Percentiles rank a stretch among this genome's conserved stretches.
phyloP scores from a whole-genome alignment of 2,113 vertebrate species.

The Myotis brandtii region DNA sequence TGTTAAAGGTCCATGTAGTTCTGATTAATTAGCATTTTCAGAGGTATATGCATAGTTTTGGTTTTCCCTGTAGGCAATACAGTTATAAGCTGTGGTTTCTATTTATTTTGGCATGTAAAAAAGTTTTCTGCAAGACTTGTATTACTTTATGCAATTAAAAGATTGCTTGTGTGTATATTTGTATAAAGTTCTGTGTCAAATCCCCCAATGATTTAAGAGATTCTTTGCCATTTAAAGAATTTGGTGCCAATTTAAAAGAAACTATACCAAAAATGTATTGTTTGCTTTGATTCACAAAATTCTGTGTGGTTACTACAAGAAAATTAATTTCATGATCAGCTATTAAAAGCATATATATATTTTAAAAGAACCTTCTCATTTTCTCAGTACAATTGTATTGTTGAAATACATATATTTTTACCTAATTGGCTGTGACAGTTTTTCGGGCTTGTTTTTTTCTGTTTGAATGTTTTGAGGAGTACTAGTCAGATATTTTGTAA shows the following conservation, averaged over 20 bases:
- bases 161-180: neutral
- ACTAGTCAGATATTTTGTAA: too few relatives aligned
- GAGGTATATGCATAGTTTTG: neutral
- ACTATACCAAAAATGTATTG: neutral
- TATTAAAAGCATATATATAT: constrained; percentile 24
- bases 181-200: neutral
- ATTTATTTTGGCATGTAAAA: constrained; percentile 29
- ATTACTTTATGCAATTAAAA: neutral
- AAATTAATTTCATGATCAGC: neutral
- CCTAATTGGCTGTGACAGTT: too few relatives aligned
- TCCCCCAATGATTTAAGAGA: neutral
- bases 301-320: neutral
- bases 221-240: constrained; percentile 39
- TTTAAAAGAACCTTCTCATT: neutral
- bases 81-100: constrained; percentile 8
- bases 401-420: neutral
- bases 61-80: neutral
- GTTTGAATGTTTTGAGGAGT: too few relatives aligned
- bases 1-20: neutral
- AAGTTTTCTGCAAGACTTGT: constrained; percentile 27
- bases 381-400: neutral
- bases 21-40: neutral
- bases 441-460: too few relatives aligned
- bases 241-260: neutral
- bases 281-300: constrained; percentile 53